These are phyloP conservation scores for Lacerta viridis DNA, from an alignment of 2,797 vertebrate genomes.

Conservation along the genomic window DNA sequence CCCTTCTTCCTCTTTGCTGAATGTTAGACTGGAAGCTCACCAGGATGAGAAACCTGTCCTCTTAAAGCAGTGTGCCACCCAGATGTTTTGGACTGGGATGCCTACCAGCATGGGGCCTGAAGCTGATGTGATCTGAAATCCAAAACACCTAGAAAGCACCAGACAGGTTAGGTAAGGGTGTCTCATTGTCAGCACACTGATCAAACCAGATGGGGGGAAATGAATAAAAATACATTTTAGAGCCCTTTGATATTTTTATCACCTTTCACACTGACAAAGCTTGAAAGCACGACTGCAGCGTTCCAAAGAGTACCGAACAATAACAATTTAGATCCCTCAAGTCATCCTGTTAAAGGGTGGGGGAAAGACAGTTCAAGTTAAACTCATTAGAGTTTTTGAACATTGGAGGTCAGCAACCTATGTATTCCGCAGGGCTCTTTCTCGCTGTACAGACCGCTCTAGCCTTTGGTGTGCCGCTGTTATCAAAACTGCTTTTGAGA, in stretches of 20 bases:
- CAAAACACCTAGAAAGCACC: not conserved
- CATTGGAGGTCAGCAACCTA: conserved; percentile 28
- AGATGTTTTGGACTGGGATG: not conserved
- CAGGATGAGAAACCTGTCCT: too few relatives aligned
- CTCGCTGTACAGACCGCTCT: not conserved
- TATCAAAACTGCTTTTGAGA: not conserved
- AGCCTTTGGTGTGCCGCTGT: not conserved
- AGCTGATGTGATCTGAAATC: not conserved
- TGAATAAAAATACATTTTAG: not conserved
- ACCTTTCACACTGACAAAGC: not conserved
- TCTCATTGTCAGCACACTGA: not conserved
- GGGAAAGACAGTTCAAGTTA: not conserved
- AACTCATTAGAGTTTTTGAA: conserved; percentile 24
- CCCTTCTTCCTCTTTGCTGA: not conserved
- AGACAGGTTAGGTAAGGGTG: not conserved
- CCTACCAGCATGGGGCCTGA: not conserved
- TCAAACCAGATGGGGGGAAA: not conserved
- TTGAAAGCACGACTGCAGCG: not conserved
- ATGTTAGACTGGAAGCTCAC: not conserved
- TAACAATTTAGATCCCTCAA: not conserved
- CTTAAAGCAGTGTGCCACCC: too few relatives aligned
- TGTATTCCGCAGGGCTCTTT: not conserved
- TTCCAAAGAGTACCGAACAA: not conserved
- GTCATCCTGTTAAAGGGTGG: not conserved
- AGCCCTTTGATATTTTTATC: not conserved